A percentile compares a stretch with the other conserved stretches of the same genome.
Conservation (phyloP, 2,113 vertebrate genomes). For the Tenebrosternarchus preto region DNA sequence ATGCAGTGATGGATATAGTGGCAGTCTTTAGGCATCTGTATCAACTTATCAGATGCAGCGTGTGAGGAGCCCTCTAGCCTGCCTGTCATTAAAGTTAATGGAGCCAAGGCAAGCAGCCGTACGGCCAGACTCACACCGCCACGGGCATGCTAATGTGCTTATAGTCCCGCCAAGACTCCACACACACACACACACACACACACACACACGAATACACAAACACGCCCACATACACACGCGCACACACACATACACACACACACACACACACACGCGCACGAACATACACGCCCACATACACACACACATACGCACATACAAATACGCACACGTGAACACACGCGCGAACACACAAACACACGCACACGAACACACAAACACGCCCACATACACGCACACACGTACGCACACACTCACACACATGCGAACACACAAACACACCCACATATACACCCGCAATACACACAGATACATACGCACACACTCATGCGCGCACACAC, state of each 20-base stretch:
- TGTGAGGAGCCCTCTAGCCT: conserved; percentile 53
- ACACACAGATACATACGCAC: no score
- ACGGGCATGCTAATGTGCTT: conserved; percentile 54
- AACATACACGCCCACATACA: neutral
- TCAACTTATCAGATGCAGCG: conserved; percentile 58
- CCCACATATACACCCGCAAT: conserved; percentile 37
- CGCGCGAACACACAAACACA: no score
- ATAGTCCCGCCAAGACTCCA: conserved; percentile 37
- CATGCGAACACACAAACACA: neutral
- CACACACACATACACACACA: neutral
- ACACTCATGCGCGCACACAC: no score
- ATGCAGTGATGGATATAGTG: conserved; percentile 53
- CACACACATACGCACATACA: no score
- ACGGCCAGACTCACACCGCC: conserved; percentile 47
- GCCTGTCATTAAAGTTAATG: conserved; percentile 59
- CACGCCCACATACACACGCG: neutral
- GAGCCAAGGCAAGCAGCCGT: conserved; percentile 52
- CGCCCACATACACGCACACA: no score
- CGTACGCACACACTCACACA: no score
- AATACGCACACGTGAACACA: no score
- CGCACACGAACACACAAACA: no score
- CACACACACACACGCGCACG: neutral
- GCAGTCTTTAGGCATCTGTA: conserved; percentile 57
- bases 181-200: conserved; percentile 24
- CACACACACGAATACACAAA: no score